Evolutionary conservation across 2,113 vertebrate genomes (phyloP).

Genomic region (Pyxicephalus adspersus): DNA sequence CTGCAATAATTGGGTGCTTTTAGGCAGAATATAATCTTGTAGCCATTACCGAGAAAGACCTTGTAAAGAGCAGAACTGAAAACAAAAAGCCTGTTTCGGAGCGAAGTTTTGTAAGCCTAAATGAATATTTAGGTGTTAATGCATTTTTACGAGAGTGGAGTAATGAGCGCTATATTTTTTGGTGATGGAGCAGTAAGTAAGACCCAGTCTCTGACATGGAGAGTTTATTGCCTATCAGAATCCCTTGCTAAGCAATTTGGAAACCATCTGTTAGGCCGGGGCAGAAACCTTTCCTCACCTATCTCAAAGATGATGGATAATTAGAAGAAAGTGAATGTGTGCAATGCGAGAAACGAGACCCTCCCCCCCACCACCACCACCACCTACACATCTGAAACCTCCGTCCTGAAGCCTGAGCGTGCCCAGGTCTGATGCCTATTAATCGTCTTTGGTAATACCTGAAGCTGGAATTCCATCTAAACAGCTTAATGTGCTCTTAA

Average conservation of each 20-base stretch:
- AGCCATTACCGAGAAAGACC: slow-evolving; percentile 11
- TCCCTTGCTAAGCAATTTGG: slow-evolving; percentile 30
- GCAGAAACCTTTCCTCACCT: not conserved
- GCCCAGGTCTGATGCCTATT: no score
- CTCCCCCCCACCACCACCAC: not conserved
- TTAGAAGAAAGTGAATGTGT: not conserved
- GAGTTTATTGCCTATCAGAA: slow-evolving; percentile 21
- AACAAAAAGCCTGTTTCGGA: not conserved
- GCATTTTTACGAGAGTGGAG: slow-evolving; percentile 17
- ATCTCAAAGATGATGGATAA: not conserved
- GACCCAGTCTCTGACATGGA: slow-evolving; percentile 7
- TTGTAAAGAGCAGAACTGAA: not conserved
- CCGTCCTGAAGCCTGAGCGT: no score
- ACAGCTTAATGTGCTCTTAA: no score
- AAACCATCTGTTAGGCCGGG: slow-evolving; percentile 11
- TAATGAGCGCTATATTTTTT: slow-evolving; percentile 13
- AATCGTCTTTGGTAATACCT: no score
- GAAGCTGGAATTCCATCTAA: no score
- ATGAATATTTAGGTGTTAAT: slow-evolving; percentile 27
- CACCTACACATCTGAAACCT: no score
- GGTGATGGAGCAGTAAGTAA: not conserved
- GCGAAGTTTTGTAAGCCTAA: not conserved
- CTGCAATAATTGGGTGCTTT: not conserved
- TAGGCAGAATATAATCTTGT: not conserved
- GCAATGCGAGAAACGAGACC: not conserved